Base-by-base conservation (phyloP, 2,888 invertebrate genomes). In the Eupithecia inturbata region DNA sequence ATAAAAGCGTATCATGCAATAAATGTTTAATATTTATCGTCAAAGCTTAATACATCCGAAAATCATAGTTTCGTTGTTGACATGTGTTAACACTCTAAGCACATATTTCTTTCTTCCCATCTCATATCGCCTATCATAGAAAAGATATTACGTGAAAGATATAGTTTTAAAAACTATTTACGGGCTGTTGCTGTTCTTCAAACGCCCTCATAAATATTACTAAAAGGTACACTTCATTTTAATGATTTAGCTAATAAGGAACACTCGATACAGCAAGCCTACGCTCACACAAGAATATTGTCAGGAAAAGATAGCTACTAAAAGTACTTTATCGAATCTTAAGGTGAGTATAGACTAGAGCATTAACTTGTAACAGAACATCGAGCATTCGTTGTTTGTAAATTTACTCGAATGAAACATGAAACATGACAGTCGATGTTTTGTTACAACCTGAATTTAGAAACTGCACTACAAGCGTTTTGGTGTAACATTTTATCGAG, bases 211-310 rank as follows among this genome's bases (percentile, higher is more conserved):
- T 9, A 53, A 53, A 22, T 60, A 60, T 63, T 36, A 36, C n/a
- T 64, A 19, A 31, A 36, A 19, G 10, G 64, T 64, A 64, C 33
- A 64, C n/a, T 22, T 64, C 12, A 64, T 64, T n/a, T 31, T 31
- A 36, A 63, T 33, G 33, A 22, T 12, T 64, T 33, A 36, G 12
- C 36, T 64, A 64, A 36, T 22, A 36, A 64, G 64, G 64, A 64
- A 64, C 64, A 64, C 63, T 63, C 63, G n/a, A 63, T 63, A 63
- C 22, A 63, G 31, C 63, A 63, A 63, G 64, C 10, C 62, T 62
- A 62, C 31, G 64, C 64, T 36, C 41, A 67, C 45, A 41, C 26
- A 28, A 67, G 16, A 41, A 62, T 62, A 62, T 62, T 64, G 36
- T 64, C 64, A n/a, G 36, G 9, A 31, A 62, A 62, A 9, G 62